Conservation (phyloP, 2,888 invertebrate species). For the Tolmerus cingulatus region DNA sequence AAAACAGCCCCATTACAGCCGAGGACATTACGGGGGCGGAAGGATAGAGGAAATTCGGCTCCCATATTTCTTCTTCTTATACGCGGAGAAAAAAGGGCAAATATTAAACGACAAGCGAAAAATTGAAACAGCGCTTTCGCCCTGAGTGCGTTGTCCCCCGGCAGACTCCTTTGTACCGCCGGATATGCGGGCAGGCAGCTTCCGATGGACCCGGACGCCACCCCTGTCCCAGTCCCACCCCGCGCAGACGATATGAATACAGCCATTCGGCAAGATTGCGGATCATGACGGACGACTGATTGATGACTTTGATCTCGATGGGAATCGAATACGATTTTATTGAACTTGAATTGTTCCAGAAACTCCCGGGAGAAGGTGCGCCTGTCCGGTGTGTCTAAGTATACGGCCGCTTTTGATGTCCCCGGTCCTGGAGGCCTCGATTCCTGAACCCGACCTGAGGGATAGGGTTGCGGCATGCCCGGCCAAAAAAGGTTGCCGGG, state of each 20-base stretch:
- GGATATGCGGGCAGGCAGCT: not conserved
- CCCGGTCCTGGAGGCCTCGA: not conserved
- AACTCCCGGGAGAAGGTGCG: not conserved
- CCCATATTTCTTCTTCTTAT: slow-evolving; percentile 10
- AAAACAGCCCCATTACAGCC: not conserved
- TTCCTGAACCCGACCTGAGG: not conserved
- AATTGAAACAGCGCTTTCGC: not conserved
- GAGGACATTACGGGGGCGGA: not conserved
- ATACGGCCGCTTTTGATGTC: not conserved
- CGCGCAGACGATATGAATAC: not conserved
- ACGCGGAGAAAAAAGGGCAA: not conserved
- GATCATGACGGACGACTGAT: not conserved
- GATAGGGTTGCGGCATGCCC: not conserved
- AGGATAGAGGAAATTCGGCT: not conserved
- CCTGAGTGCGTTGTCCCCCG: not conserved
- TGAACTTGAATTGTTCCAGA: not conserved
- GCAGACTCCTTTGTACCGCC: not conserved
- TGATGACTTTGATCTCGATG: slow-evolving; percentile 7
- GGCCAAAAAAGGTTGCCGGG: not conserved
- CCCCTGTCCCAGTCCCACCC: no score
- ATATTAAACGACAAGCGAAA: slow-evolving; percentile 26
- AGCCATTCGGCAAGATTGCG: not conserved
- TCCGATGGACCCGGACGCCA: not conserved
- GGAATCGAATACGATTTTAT: not conserved
- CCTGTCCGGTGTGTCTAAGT: not conserved